Percentiles rank a stretch among this genome's conserved stretches.
These are phyloP conservation scores for Calliopum simillimum DNA, from an alignment of 2,888 invertebrate genomes.

Conservation along the genomic window DNA sequence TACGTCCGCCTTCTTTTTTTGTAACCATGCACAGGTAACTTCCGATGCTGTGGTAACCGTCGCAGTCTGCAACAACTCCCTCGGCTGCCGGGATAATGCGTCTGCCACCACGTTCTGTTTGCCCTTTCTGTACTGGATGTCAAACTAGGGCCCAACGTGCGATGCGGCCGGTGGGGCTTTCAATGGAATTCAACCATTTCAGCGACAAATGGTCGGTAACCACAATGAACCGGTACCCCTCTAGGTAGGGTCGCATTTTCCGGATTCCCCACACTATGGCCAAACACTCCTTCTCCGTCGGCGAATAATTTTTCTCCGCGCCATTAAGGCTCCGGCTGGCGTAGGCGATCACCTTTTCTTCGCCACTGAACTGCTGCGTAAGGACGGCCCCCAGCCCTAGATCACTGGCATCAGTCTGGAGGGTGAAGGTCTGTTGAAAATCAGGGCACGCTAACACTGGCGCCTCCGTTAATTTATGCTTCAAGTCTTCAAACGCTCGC, in stretches of 20 bases:
- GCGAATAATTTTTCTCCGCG: conserved; percentile 29
- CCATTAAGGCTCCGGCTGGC: conserved; percentile 27
- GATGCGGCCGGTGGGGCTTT: conserved; percentile 24
- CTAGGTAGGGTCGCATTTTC: conserved; percentile 25
- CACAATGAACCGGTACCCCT: conserved; percentile 13
- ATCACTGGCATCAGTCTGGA: too few relatives aligned
- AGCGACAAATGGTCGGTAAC: conserved; percentile 15
- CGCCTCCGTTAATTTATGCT: too few relatives aligned
- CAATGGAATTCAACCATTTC: conserved; percentile 32
- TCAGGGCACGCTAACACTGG: too few relatives aligned
- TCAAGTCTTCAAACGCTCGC: too few relatives aligned
- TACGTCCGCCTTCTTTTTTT: too few relatives aligned
- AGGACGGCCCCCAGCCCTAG: too few relatives aligned
- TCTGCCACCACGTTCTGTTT: conserved; percentile 33
- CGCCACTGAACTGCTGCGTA: too few relatives aligned
- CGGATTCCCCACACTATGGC: conserved; percentile 21
- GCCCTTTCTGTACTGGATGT: conserved; percentile 20
- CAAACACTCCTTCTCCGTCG: conserved; percentile 33
- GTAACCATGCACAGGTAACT: too few relatives aligned
- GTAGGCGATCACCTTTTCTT: conserved; percentile 32
- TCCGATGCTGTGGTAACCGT: too few relatives aligned
- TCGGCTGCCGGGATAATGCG: conserved; percentile 22
- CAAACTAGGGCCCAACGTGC: conserved; percentile 31
- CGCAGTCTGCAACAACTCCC: too few relatives aligned
- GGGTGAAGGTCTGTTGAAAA: too few relatives aligned